Evolutionary conservation across 1,140 invertebrate species (phyloP).

Genomic region (Lordiphosa collinella): DNA sequence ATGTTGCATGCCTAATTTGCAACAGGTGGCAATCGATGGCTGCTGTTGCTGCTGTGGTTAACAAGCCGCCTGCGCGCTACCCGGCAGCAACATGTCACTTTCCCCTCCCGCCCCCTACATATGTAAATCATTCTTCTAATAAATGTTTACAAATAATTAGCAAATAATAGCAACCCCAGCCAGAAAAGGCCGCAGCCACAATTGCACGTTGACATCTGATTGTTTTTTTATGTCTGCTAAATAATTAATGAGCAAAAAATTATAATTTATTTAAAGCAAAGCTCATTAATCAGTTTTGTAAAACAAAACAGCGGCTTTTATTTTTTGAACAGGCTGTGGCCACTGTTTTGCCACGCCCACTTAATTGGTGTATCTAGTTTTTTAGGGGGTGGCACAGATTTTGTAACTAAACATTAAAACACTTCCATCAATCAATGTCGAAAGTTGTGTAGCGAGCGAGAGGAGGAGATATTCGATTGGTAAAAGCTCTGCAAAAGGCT

Average conservation of each 20-base stretch:
- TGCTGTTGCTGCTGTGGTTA: slow-evolving; percentile 31
- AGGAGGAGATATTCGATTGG: background rate
- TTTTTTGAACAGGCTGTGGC: slow-evolving; percentile 15
- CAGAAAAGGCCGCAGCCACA: slow-evolving; percentile 56
- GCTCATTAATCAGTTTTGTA: slow-evolving; percentile 59
- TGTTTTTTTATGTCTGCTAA: slow-evolving; percentile 36
- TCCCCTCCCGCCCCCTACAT: slow-evolving; percentile 14
- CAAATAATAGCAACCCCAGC: slow-evolving; percentile 48
- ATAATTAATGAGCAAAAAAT: slow-evolving; percentile 70
- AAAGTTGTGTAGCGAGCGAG: background rate
- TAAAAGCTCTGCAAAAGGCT: too few relatives aligned
- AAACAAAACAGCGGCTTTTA: slow-evolving; percentile 20
- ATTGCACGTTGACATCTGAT: slow-evolving; percentile 55
- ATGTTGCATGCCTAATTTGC: slow-evolving; percentile 76
- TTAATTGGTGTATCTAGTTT: slow-evolving; percentile 23
- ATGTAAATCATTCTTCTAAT: slow-evolving; percentile 43
- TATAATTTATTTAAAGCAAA: slow-evolving; percentile 63
- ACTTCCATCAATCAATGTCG: slow-evolving; percentile 52
- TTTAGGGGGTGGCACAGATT: slow-evolving; percentile 40
- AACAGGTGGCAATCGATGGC: slow-evolving; percentile 66
- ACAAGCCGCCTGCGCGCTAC: slow-evolving; percentile 8
- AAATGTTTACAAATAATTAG: slow-evolving; percentile 48
- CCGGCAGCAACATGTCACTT: slow-evolving; percentile 34
- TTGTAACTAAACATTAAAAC: slow-evolving; percentile 49
- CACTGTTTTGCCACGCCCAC: slow-evolving; percentile 41